Base-by-base conservation (phyloP, 37 sponge, comb jelly and placozoan genomes). In the Cliona cf. orientalis region DNA sequence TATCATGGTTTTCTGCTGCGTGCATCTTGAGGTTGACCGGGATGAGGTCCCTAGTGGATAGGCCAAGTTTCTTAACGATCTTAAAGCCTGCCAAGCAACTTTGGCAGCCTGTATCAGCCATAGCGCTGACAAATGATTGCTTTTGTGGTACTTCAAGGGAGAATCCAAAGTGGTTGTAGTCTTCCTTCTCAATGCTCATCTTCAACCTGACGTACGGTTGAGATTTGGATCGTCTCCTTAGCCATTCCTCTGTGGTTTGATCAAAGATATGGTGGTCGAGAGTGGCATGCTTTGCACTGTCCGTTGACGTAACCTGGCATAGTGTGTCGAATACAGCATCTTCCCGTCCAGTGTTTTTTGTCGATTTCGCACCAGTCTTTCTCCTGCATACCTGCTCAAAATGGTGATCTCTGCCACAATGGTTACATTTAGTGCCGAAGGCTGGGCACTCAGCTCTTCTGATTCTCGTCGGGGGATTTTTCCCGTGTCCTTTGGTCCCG, bases 361-460 rank as follows among this genome's bases (percentile, higher is more conserved):
- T 12, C 46, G 43, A 46, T 57, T 23, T n/a, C 64, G 23, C 43
- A 66, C 22, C 29, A 6, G 53, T 21, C 42, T 58, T 69, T 61
- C 42, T 71, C 64, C 82, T 71, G 64, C 82, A 81, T 45, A 72
- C 34, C 63, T 59, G 71, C 63, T 71, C 69, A 29, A 35, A 79
- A 41, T 79, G 80, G 69, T 75, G 61, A 12, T 79, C 69, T 44
- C 26, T 64, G 53, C 65, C 46, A 14, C 79, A 78, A 46, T 65
- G 79, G 37, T 74, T 45, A 57, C 75, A 74, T 42, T 25, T 71
- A 0, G 82, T 41, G 42, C 72, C 62, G 42, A 43, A 71, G 58
- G 82, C 82, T 60, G 82, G 82, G 46, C 82, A 81, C 43, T 81
- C 82, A 31, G 46, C 62, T 12, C 82, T 58, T 38, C 82, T 66